These are phyloP conservation scores for Agonopterix alstromeriana DNA, from an alignment of 2,888 invertebrate genomes.

Conservation along the genomic window DNA sequence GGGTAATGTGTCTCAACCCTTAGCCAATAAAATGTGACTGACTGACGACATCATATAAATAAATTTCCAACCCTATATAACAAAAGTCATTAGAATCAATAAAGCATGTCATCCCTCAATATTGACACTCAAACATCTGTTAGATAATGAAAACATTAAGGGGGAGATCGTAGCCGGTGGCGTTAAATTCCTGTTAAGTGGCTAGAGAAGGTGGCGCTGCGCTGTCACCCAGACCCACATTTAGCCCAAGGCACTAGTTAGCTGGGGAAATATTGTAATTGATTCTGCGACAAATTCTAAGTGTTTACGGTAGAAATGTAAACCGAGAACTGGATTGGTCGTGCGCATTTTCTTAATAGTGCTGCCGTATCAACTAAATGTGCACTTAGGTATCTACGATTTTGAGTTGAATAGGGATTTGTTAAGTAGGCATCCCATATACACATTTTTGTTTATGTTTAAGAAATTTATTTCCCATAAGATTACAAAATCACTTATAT, in stretches of 20 bases:
- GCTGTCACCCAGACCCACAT: neutral
- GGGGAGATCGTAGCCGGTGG: slow-evolving; percentile 11
- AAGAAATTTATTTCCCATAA: too few species aligned
- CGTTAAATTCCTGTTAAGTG: slow-evolving; percentile 9
- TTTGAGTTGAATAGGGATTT: too few species aligned
- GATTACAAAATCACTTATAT: too few species aligned
- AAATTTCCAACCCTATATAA: slow-evolving; percentile 40
- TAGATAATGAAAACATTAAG: slow-evolving; percentile 41
- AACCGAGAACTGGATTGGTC: too few species aligned
- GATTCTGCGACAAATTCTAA: neutral
- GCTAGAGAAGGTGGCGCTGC: neutral
- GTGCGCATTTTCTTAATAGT: too few species aligned
- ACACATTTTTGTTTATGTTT: too few species aligned
- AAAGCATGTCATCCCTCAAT: slow-evolving; percentile 31
- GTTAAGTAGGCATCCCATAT: too few species aligned
- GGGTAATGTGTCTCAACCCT: too few species aligned
- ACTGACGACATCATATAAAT: slow-evolving; percentile 1
- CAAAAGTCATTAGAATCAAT: slow-evolving; percentile 56
- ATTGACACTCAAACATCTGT: slow-evolving; percentile 24
- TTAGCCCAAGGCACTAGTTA: neutral
- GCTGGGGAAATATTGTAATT: neutral
- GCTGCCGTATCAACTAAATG: too few species aligned
- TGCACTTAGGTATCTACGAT: too few species aligned
- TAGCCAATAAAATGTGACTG: too few species aligned
- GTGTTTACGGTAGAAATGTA: too few species aligned